Conservation (phyloP, 1,140 invertebrate species). For the Odontomachus brunneus region DNA sequence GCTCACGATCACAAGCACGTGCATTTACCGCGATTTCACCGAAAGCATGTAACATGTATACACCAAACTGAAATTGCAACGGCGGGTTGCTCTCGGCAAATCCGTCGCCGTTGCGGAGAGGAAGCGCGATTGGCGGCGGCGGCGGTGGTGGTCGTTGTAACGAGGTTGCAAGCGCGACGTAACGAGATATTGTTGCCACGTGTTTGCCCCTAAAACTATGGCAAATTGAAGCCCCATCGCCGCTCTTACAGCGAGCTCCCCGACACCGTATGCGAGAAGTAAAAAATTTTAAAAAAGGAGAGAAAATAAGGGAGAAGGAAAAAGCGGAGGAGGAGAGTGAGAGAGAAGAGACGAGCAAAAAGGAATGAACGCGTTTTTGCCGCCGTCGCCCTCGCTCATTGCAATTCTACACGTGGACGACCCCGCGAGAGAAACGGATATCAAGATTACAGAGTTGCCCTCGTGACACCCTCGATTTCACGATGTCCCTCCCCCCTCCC, state of each 20-base stretch:
- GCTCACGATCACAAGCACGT: constrained; percentile 2
- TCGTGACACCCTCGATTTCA: background rate
- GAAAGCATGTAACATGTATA: background rate
- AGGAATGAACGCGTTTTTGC: background rate
- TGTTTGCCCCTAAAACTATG: constrained; percentile 45
- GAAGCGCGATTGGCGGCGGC: background rate
- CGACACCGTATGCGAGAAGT: background rate
- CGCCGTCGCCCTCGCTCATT: constrained; percentile 7
- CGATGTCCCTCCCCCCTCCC: too few relatives aligned
- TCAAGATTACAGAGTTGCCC: constrained; percentile 44
- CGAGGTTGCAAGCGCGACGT: constrained; percentile 37
- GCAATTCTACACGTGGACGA: constrained; percentile 50
- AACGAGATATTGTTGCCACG: constrained; percentile 51
- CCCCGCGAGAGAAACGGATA: constrained; percentile 40
- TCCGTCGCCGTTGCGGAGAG: background rate
- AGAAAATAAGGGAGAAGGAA: too few relatives aligned
- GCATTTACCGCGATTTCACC: background rate
- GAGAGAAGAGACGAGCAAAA: too few relatives aligned
- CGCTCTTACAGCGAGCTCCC: background rate
- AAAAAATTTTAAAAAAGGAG: background rate
- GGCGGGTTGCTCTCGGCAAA: background rate
- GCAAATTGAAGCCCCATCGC: constrained; percentile 23
- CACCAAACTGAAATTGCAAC: constrained; percentile 12
- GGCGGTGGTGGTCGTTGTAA: constrained; percentile 9
- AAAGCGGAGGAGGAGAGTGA: too few relatives aligned